Conservation (phyloP, 2,113 vertebrate genomes). For the Ornithorhynchus anatinus region DNA sequence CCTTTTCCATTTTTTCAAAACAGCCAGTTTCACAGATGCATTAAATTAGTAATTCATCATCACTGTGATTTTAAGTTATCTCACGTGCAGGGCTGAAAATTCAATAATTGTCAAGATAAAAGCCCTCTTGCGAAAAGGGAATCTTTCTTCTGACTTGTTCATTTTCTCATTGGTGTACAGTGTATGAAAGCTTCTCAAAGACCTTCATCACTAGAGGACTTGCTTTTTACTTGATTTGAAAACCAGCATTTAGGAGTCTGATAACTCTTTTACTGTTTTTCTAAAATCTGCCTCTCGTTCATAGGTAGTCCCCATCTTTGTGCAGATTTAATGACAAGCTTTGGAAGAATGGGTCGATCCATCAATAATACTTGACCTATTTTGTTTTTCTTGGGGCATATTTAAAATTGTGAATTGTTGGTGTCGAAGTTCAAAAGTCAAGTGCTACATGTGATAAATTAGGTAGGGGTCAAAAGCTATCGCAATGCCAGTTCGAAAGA, state of each 20-base stretch:
- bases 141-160: slow-evolving; percentile 11
- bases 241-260: slow-evolving; percentile 31
- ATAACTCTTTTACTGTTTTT: background rate
- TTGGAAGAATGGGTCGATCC: slow-evolving; percentile 46
- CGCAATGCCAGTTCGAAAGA: slow-evolving; percentile 84
- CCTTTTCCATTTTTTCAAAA: slow-evolving; percentile 50
- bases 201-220: slow-evolving; percentile 30
- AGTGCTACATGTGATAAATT: slow-evolving; percentile 75
- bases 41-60: slow-evolving; percentile 60
- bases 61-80: slow-evolving; percentile 51
- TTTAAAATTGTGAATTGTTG: slow-evolving; percentile 61
- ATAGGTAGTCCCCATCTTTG: slow-evolving; percentile 35
- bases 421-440: slow-evolving; percentile 76
- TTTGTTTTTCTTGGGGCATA: slow-evolving; percentile 62
- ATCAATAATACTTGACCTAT: slow-evolving; percentile 48
- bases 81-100: slow-evolving; percentile 33
- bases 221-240: slow-evolving; percentile 27
- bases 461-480: slow-evolving; percentile 75
- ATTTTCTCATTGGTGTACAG: slow-evolving; percentile 39
- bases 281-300: slow-evolving; percentile 40
- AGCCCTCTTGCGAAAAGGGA: slow-evolving; percentile 26
- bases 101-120: slow-evolving; percentile 56
- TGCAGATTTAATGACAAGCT: slow-evolving; percentile 44
- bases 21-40: slow-evolving; percentile 56
- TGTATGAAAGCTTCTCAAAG: slow-evolving; percentile 1